A percentile compares a stretch with the other conserved stretches of the same genome.
phyloP scores from a whole-genome alignment of 2,797 vertebrate species.

The Knipowitschia caucasica region DNA sequence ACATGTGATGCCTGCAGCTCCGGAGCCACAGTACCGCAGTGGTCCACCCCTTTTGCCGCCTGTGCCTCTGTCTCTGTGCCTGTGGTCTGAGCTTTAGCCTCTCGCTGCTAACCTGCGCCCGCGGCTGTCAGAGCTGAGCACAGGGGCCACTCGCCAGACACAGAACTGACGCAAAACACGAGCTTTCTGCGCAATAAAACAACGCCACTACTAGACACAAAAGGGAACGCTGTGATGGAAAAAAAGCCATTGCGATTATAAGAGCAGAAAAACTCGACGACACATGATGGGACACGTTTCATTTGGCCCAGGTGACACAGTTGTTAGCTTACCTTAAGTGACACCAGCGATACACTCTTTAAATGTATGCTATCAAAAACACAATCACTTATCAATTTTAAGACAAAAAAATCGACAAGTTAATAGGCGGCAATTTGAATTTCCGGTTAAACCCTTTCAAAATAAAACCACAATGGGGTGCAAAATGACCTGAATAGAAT shows the following conservation, averaged over 20 bases:
- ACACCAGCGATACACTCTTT: conserved; percentile 26
- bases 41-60: conserved; percentile 9
- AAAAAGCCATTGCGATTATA: conserved; percentile 21
- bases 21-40: conserved; percentile 16
- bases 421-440: fast-evolving
- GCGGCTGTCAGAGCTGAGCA: conserved; percentile 28
- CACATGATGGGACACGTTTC: not conserved
- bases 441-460: conserved; percentile 44
- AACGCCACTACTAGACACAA: conserved; percentile 67
- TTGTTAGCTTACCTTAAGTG: conserved; percentile 56
- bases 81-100: conserved; percentile 25
- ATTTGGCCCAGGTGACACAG: not conserved
- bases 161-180: conserved; percentile 27
- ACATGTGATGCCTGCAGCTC: conserved; percentile 10
- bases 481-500: no score
- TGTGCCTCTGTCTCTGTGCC: not conserved
- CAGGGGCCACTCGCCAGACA: conserved; percentile 8
- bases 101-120: conserved; percentile 19
- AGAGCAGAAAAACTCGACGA: conserved; percentile 15
- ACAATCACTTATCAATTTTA: conserved; percentile 73
- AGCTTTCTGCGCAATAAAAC: conserved; percentile 41
- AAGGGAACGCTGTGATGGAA: conserved; percentile 46
- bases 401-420: conserved; percentile 34
- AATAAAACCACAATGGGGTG: conserved; percentile 40
- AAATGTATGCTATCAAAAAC: conserved; percentile 50